A percentile compares a stretch with the other conserved stretches of the same genome.
phyloP scores from a whole-genome alignment of 2,797 vertebrate genomes.

The Sebastes melanostomus region DNA sequence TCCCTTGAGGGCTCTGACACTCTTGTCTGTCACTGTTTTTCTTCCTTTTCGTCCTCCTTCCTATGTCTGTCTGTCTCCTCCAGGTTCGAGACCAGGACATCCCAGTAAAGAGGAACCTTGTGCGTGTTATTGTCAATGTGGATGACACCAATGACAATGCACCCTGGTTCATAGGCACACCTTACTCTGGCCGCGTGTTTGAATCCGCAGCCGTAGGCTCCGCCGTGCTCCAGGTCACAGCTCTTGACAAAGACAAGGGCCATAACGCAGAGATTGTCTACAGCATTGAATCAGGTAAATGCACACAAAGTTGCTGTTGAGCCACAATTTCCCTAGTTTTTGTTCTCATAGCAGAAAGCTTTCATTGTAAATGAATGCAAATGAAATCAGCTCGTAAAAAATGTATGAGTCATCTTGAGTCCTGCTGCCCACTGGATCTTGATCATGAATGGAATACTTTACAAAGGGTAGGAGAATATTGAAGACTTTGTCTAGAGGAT shows the following conservation, averaged over 20 bases:
- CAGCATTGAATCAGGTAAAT: slow-evolving; percentile 94
- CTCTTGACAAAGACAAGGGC: slow-evolving; percentile 97
- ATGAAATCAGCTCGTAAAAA: slow-evolving; percentile 59
- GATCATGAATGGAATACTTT: slow-evolving; percentile 79
- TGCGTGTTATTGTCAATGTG: slow-evolving; percentile 90
- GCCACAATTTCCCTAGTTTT: neutral
- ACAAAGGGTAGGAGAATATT: slow-evolving; percentile 59
- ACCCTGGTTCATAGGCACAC: slow-evolving; percentile 92
- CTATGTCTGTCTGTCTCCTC: neutral
- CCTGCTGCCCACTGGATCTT: slow-evolving; percentile 63
- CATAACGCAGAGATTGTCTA: slow-evolving; percentile 92
- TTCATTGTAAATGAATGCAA: slow-evolving; percentile 44
- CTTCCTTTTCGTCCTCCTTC: neutral
- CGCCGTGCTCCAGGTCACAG: slow-evolving; percentile 91
- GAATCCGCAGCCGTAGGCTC: slow-evolving; percentile 94
- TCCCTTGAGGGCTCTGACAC: neutral
- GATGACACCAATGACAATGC: slow-evolving; percentile 95
- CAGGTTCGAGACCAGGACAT: slow-evolving; percentile 99
- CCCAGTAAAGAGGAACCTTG: slow-evolving; percentile 95
- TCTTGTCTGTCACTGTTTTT: neutral
- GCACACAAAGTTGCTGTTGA: neutral
- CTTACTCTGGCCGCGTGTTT: slow-evolving; percentile 89
- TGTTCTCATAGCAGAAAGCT: slow-evolving; percentile 26
- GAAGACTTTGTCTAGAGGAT: slow-evolving; percentile 62
- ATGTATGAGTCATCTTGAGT: slow-evolving; percentile 73